Evolutionary conservation across 2,888 invertebrate species (phyloP).

Genomic region (Ferdinandea cuprea): DNA sequence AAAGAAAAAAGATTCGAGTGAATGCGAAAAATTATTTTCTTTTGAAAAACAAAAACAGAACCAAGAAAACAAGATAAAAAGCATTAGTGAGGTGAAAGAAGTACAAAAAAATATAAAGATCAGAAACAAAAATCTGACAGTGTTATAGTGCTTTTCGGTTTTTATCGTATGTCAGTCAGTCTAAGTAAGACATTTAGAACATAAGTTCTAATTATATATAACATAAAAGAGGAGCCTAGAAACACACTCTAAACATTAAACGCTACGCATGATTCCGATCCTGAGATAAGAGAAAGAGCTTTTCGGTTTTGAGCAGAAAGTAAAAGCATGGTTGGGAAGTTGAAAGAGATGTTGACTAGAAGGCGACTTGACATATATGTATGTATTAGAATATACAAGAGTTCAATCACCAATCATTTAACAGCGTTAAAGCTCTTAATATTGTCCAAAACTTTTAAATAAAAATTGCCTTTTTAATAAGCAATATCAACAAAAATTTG

Average conservation of each 20-base stretch:
- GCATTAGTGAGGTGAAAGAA: constrained; percentile 38
- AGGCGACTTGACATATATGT: no score
- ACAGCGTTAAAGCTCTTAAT: constrained; percentile 20
- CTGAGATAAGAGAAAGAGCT: no score
- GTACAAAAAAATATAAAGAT: constrained; percentile 28
- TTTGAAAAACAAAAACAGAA: constrained; percentile 74
- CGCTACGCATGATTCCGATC: no score
- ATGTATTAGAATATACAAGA: constrained; percentile 35
- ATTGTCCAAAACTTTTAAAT: constrained; percentile 40
- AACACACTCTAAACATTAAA: no score
- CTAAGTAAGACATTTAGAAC: no score
- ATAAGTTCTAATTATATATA: no score
- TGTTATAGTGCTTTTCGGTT: not conserved
- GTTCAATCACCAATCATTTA: constrained; percentile 37
- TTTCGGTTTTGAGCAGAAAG: no score
- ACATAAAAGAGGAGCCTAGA: no score
- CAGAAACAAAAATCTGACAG: not conserved
- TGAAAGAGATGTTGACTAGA: no score
- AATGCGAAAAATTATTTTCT: constrained; percentile 64
- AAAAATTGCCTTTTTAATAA: constrained; percentile 3
- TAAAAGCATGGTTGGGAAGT: no score
- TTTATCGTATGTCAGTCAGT: no score
- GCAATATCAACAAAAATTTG: constrained; percentile 16
- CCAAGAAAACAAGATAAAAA: constrained; percentile 75
- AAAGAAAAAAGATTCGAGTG: constrained; percentile 67